These are phyloP conservation scores for Malurus leucopterus DNA, from an alignment of 2,797 vertebrate species.

Conservation along the genomic window DNA sequence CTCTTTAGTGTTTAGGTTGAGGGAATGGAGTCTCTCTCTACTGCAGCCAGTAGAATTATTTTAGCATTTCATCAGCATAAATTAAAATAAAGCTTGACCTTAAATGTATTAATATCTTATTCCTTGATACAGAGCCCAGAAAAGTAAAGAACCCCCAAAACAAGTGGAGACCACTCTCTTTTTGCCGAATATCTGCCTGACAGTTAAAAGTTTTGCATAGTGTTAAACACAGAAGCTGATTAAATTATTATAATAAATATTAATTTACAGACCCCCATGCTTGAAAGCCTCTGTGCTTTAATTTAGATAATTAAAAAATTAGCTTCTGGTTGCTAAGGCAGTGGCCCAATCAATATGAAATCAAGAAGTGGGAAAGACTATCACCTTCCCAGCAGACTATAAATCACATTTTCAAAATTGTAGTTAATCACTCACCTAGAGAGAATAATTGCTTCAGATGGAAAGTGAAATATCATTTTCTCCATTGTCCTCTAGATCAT, in stretches of 20 bases:
- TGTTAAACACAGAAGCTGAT: not conserved
- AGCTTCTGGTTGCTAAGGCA: conserved; percentile 24
- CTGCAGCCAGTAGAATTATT: not conserved
- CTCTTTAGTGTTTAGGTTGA: not conserved
- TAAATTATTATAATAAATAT: conserved; percentile 40
- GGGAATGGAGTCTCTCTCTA: not conserved
- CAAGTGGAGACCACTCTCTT: not conserved
- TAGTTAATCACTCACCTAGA: conserved; percentile 45
- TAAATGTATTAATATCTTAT: not conserved
- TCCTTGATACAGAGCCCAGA: not conserved
- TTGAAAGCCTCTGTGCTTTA: conserved; percentile 11
- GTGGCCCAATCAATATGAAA: conserved; percentile 43
- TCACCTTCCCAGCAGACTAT: conserved; percentile 20
- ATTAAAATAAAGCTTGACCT: conserved; percentile 16
- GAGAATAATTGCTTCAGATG: conserved; percentile 24
- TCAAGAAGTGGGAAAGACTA: conserved; percentile 28
- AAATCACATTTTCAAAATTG: conserved; percentile 33
- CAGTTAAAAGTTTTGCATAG: not conserved
- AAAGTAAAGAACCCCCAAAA: not conserved
- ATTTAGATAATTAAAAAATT: conserved; percentile 35
- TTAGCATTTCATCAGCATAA: conserved; percentile 16
- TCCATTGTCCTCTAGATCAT: conserved; percentile 11
- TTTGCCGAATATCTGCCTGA: not conserved
- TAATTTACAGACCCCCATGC: conserved; percentile 8
- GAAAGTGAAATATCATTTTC: conserved; percentile 24